Evolutionary conservation across 2,888 invertebrate genomes (phyloP).

Genomic region (Neocrepidodera transversa): DNA sequence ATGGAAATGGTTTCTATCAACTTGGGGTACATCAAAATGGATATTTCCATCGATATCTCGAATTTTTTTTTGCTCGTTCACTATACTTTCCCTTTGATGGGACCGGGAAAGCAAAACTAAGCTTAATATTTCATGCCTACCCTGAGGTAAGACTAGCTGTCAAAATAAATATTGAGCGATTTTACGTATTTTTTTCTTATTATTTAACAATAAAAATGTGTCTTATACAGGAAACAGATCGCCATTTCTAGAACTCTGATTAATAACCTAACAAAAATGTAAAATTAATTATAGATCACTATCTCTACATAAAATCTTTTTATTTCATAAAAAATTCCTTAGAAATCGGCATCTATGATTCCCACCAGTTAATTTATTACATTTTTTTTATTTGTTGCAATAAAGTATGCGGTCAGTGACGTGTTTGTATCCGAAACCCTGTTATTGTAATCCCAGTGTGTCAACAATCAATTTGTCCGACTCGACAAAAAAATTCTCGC

Average conservation of each 20-base stretch:
- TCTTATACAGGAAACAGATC: too few relatives aligned
- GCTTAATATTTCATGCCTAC: too few relatives aligned
- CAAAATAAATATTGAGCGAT: too few relatives aligned
- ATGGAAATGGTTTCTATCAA: too few relatives aligned
- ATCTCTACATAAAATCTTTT: neutral
- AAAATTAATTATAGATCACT: neutral
- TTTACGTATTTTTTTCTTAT: too few relatives aligned
- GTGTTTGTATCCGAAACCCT: neutral
- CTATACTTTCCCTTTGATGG: too few relatives aligned
- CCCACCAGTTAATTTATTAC: neutral
- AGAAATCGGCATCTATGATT: neutral
- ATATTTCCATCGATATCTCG: too few relatives aligned
- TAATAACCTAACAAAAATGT: neutral
- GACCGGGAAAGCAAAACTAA: too few relatives aligned
- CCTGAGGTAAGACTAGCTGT: too few relatives aligned
- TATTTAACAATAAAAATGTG: too few relatives aligned
- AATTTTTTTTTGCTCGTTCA: too few relatives aligned
- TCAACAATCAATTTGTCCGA: conserved; percentile 1
- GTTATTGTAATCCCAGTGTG: neutral
- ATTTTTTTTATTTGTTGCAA: neutral
- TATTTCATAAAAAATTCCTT: neutral
- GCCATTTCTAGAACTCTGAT: neutral
- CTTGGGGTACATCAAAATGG: too few relatives aligned
- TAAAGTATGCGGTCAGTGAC: conserved; percentile 5
- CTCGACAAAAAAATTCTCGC: neutral